Percentiles rank a stretch among this genome's conserved stretches.
Conservation (phyloP, 2,888 invertebrate genomes). For the Dynastes maya region DNA sequence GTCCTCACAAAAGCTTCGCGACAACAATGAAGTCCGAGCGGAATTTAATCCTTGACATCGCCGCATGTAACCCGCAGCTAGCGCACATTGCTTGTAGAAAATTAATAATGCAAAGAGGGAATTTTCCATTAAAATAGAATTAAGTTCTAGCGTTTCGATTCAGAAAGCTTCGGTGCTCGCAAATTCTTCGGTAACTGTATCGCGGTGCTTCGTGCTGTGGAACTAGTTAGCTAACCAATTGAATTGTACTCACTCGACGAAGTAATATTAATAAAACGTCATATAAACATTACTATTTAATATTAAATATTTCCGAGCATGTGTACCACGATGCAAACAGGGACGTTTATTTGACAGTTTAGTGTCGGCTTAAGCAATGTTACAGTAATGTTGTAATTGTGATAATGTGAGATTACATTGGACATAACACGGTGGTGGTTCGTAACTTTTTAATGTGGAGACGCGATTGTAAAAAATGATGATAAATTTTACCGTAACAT, state of each 20-base stretch:
- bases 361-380: background rate
- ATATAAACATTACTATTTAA: background rate
- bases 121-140: conserved; percentile 21
- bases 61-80: background rate
- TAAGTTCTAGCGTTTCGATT: background rate
- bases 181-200: background rate
- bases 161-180: background rate
- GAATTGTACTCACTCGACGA: background rate
- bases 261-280: too few species aligned
- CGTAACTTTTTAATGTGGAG: too few species aligned
- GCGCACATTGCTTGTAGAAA: background rate
- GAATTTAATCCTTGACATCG: background rate
- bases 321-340: background rate
- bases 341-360: background rate
- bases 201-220: background rate
- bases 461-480: too few species aligned
- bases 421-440: too few species aligned
- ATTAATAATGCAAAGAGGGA: background rate
- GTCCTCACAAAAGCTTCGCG: background rate
- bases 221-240: background rate
- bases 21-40: conserved; percentile 3
- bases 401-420: too few species aligned
- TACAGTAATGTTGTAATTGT: too few species aligned
- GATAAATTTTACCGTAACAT: too few species aligned
- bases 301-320: background rate